These are phyloP conservation scores for Chascanopsetta lugubris DNA, from an alignment of 2,113 vertebrate species.

Conservation along the genomic window DNA sequence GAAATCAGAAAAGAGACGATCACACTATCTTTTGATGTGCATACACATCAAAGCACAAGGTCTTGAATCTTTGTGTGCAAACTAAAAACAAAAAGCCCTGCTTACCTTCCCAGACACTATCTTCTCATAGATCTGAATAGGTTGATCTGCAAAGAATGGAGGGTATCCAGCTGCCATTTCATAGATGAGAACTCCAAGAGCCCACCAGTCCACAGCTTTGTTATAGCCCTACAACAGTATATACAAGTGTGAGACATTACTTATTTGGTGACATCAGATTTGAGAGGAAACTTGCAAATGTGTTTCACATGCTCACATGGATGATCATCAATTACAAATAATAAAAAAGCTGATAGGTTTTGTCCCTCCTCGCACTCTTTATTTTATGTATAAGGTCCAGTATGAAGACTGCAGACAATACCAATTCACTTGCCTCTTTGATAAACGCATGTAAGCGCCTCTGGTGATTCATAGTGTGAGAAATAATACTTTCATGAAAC, in stretches of 20 bases:
- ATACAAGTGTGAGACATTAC: background rate
- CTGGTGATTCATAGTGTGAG: too few relatives aligned
- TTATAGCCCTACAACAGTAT: constrained; percentile 91
- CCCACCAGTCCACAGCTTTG: constrained; percentile 99
- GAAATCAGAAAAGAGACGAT: background rate
- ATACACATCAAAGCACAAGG: too few relatives aligned
- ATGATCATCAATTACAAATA: too few relatives aligned
- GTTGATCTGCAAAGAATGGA: constrained; percentile 98
- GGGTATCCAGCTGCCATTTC: constrained; percentile 99
- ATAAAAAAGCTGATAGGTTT: too few relatives aligned
- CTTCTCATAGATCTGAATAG: constrained; percentile 99
- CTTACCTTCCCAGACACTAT: constrained; percentile 98
- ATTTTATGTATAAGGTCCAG: too few relatives aligned
- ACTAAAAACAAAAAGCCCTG: background rate
- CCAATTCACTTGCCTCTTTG: too few relatives aligned
- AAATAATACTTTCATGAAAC: too few relatives aligned
- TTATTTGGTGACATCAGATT: background rate
- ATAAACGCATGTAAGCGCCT: too few relatives aligned
- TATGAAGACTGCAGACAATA: too few relatives aligned
- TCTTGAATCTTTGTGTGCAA: background rate
- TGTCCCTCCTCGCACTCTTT: too few relatives aligned
- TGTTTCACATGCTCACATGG: background rate
- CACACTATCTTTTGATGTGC: background rate
- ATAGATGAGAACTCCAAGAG: constrained; percentile 96
- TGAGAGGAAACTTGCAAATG: background rate